These are phyloP conservation scores for Drosophila basisetae DNA, from an alignment of 2,888 invertebrate genomes.

Conservation along the genomic window DNA sequence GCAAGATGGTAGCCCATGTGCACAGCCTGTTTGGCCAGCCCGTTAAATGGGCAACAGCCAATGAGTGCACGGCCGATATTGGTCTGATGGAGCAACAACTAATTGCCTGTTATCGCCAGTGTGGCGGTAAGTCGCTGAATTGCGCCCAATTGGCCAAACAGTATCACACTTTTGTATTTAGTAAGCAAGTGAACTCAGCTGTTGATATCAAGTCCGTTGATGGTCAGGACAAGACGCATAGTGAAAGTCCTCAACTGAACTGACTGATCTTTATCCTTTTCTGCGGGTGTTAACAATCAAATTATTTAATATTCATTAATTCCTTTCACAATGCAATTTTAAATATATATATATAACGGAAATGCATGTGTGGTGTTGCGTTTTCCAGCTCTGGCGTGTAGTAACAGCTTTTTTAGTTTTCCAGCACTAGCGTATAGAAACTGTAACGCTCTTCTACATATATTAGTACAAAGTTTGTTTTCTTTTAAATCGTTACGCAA, in stretches of 20 bases:
- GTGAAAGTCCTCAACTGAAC: not conserved
- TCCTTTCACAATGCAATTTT: not conserved
- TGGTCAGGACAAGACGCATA: constrained; percentile 12
- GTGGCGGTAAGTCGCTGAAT: constrained; percentile 53
- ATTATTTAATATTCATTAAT: not conserved
- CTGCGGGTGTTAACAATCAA: not conserved
- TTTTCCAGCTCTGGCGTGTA: not conserved
- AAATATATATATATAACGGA: not conserved
- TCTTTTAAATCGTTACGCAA: not conserved
- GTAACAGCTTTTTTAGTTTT: not conserved
- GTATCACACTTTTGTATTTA: constrained; percentile 64
- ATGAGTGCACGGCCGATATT: constrained; percentile 52
- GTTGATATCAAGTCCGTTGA: constrained; percentile 21
- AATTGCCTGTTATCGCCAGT: constrained; percentile 54
- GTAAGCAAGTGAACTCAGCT: constrained; percentile 44
- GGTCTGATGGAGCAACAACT: constrained; percentile 49
- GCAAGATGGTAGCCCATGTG: constrained; percentile 56
- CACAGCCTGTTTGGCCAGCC: constrained; percentile 52
- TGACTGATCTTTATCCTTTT: not conserved
- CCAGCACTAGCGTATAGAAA: not conserved
- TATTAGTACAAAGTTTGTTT: not conserved
- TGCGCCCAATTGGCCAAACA: constrained; percentile 58
- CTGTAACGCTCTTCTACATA: not conserved
- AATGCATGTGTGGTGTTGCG: not conserved
- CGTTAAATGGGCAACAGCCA: constrained; percentile 50